These are phyloP conservation scores for Paelopatides confundens DNA, from an alignment of 53 echinoderm and acorn worm genomes.

Conservation along the genomic window DNA sequence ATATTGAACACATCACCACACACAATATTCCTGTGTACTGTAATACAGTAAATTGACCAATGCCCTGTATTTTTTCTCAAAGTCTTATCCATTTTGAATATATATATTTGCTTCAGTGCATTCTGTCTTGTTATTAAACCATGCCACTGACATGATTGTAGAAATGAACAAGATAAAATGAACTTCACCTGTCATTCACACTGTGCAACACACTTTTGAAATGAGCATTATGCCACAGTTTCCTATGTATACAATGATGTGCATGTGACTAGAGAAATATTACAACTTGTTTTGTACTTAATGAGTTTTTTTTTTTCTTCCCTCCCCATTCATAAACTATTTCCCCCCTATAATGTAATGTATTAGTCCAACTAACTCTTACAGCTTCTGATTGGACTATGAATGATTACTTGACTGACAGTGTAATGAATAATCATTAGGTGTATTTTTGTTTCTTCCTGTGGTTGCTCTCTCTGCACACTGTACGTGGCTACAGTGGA, in stretches of 20 bases:
- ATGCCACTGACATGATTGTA: not conserved
- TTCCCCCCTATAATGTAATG: slow-evolving; percentile 22
- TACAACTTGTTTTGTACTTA: not conserved
- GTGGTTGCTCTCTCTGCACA: not conserved
- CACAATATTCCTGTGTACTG: no score
- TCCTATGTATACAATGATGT: not conserved
- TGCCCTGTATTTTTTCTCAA: no score
- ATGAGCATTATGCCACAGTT: not conserved
- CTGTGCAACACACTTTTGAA: not conserved
- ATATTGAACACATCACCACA: no score
- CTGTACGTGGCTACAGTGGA: not conserved
- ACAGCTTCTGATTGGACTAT: slow-evolving; percentile 20
- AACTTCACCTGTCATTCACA: not conserved
- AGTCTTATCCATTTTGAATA: not conserved
- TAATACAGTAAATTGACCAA: no score
- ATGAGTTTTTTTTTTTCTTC: not conserved
- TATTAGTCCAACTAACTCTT: slow-evolving; percentile 30
- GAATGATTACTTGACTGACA: not conserved
- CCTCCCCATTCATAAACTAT: slow-evolving; percentile 26
- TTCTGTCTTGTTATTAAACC: not conserved
- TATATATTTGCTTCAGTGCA: not conserved
- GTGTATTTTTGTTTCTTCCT: not conserved
- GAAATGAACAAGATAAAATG: not conserved
- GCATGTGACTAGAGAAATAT: not conserved
- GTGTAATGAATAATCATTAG: slow-evolving; percentile 10